Conservation (phyloP, 2,888 invertebrate genomes). For the Drosophila greeni region DNA sequence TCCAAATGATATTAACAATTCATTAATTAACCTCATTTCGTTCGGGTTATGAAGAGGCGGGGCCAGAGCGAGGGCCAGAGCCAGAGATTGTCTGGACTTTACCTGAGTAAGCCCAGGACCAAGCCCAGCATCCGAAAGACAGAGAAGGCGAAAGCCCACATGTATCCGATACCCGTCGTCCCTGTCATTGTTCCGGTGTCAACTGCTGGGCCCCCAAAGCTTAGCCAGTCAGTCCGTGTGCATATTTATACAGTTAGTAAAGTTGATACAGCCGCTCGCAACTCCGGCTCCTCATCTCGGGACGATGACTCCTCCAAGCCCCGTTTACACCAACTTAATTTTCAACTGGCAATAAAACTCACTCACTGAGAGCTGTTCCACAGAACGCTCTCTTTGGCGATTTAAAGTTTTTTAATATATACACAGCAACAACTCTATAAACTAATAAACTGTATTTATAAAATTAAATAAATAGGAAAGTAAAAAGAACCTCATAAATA, state of each 20-base stretch:
- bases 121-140: slow-evolving; percentile 16
- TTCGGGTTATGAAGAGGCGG: slow-evolving; percentile 60
- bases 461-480: background rate
- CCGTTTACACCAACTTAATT: slow-evolving; percentile 64
- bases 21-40: slow-evolving; percentile 75
- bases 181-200: slow-evolving; percentile 62
- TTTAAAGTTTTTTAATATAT: background rate
- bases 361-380: slow-evolving; percentile 7
- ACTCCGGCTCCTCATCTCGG: slow-evolving; percentile 1
- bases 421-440: background rate
- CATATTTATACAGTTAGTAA: slow-evolving; percentile 63
- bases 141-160: slow-evolving; percentile 25
- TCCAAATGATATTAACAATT: slow-evolving; percentile 74
- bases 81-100: slow-evolving; percentile 29
- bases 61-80: slow-evolving; percentile 14
- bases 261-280: slow-evolving; percentile 21
- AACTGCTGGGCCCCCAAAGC: slow-evolving; percentile 48
- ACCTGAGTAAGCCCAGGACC: slow-evolving; percentile 38
- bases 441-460: background rate
- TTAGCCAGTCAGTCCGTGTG: slow-evolving; percentile 53
- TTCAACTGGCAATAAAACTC: slow-evolving; percentile 52
- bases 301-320: slow-evolving; percentile 11
- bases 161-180: slow-evolving; percentile 25
- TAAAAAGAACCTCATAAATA: background rate
- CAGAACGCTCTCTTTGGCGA: background rate